These are phyloP conservation scores for Cydia fagiglandana DNA, from an alignment of 1,140 invertebrate species.

Conservation along the genomic window DNA sequence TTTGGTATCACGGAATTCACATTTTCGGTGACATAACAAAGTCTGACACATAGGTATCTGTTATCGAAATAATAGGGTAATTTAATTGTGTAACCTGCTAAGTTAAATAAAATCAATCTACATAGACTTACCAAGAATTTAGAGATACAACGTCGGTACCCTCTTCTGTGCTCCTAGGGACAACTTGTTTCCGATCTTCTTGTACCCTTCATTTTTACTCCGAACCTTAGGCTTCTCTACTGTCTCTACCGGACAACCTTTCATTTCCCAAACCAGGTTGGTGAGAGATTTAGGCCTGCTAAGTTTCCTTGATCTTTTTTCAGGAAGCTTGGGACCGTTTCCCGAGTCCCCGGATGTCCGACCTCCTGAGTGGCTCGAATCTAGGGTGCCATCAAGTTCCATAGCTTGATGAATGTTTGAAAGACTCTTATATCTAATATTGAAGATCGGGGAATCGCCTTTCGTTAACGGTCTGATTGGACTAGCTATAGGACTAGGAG, in stretches of 20 bases:
- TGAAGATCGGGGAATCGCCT: conserved; percentile 88
- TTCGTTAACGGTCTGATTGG: conserved; percentile 79
- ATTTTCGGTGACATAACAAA: too few relatives aligned
- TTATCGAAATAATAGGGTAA: too few relatives aligned
- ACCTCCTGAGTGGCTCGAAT: conserved; percentile 93
- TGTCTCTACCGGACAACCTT: conserved; percentile 79
- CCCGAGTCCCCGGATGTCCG: conserved; percentile 91
- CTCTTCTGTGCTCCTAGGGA: conserved; percentile 76
- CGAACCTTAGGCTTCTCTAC: conserved; percentile 81
- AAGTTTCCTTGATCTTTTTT: conserved; percentile 87
- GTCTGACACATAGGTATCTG: too few relatives aligned
- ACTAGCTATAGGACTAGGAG: conserved; percentile 81
- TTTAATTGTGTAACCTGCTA: too few relatives aligned
- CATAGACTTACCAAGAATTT: conserved; percentile 59
- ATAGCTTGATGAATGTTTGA: conserved; percentile 89
- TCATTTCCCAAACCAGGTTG: conserved; percentile 91
- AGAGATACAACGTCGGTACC: conserved; percentile 77
- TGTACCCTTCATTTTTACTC: conserved; percentile 80
- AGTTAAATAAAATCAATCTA: too few relatives aligned
- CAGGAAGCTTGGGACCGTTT: conserved; percentile 87
- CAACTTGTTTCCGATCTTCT: conserved; percentile 74
- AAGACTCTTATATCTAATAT: conserved; percentile 90
- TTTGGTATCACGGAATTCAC: too few relatives aligned
- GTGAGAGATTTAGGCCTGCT: conserved; percentile 90
- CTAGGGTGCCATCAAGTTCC: conserved; percentile 89